Evolutionary conservation across 2,888 invertebrate genomes (phyloP), one percentile per base, ranked within the genome.

Genomic region (Chymomyza fuscimana): DNA sequence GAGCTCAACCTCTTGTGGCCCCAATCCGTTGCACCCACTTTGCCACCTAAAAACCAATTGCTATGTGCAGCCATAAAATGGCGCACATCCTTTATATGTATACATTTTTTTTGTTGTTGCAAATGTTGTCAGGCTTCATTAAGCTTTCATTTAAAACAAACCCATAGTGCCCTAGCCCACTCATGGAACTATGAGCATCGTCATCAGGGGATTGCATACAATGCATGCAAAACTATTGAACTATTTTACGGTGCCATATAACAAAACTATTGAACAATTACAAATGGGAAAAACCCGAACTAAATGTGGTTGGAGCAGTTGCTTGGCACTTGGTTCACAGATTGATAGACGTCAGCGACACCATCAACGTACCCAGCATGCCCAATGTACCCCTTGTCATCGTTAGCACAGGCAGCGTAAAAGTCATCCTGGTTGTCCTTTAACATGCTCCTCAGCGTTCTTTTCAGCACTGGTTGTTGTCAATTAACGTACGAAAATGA

Each of bases 401-500:
- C 61, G n/a, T 51, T 65, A 16, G 22, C 58, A 16, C n/a, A 12
- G 29, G 56, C 77, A 36, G 56, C 64, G 36, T 6, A 19, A 62
- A 59, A 19, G 54, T 60, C 68, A 62, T 76, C 69, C 70, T 69
- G 61, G 66, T 80, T 73, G 79, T 70, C 76, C 69, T 71, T 40
- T 2, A 32, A 32, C 32, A 9, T 5, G 32, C 80, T 67, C 66
- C 59, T 46, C 73, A 70, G 67, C 70, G 68, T 68, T 61, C 52
- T 36, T 61, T 56, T 62, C 65, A 51, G 68, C 32, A 56, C 54
- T 65, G 76, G 69, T 79, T 76, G 79, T 88, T 87, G 90, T 88
- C 88, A 88, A 88, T 88, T 89, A 88, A 88, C 89, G 89, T 89
- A 88, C 88, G 86, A 87, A 87, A 88, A 88, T 89, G 85, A 86